Conservation (phyloP, 2,888 invertebrate species). For the Eupithecia dodoneata region DNA sequence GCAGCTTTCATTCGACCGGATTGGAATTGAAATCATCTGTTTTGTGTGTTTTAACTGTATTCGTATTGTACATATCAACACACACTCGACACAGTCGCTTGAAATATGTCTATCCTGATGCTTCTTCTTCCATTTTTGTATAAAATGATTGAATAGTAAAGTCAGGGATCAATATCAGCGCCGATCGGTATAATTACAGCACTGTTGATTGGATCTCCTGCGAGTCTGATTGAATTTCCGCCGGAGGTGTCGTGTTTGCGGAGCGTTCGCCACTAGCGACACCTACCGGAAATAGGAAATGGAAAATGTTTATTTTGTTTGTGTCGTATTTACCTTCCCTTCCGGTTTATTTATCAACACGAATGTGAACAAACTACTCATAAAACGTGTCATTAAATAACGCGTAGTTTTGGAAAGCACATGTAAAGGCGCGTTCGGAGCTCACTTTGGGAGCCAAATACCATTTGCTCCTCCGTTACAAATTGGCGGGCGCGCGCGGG, state of each 20-base stretch:
- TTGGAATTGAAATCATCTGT: slow-evolving; percentile 72
- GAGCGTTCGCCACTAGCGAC: slow-evolving; percentile 52
- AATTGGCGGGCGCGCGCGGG: slow-evolving; percentile 42
- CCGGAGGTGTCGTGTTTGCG: slow-evolving; percentile 76
- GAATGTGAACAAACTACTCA: not conserved
- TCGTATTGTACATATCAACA: not conserved
- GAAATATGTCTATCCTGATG: not conserved
- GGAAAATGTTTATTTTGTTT: slow-evolving; percentile 13
- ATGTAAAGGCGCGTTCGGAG: not conserved
- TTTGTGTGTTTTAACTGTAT: not conserved
- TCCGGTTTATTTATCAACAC: slow-evolving; percentile 1
- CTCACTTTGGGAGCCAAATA: not conserved
- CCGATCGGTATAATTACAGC: slow-evolving; percentile 72
- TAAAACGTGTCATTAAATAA: not conserved
- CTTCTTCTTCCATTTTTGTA: not conserved
- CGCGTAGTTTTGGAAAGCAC: not conserved
- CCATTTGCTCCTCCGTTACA: not conserved
- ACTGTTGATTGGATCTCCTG: slow-evolving; percentile 80
- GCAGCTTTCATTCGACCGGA: slow-evolving; percentile 81
- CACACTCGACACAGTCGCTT: not conserved
- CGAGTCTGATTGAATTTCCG: slow-evolving; percentile 81
- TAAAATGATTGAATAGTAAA: not conserved
- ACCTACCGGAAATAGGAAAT: slow-evolving; percentile 13
- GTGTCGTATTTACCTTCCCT: slow-evolving; percentile 1
- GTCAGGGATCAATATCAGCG: not conserved